Percentiles rank a stretch among this genome's conserved stretches.
Conservation (phyloP, 2,888 invertebrate genomes). For the Dynastes maya region DNA sequence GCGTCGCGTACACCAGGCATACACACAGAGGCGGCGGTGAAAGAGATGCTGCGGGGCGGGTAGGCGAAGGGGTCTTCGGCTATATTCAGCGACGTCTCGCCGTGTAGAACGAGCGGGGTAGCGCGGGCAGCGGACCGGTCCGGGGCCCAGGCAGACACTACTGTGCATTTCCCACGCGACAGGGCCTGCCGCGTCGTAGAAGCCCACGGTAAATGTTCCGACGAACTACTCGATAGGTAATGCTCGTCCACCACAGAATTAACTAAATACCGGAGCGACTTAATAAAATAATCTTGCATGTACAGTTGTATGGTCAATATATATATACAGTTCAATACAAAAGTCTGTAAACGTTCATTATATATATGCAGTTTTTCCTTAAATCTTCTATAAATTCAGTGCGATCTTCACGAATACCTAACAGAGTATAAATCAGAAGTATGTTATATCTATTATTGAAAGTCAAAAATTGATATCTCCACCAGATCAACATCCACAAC, state of each 20-base stretch:
- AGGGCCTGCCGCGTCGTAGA: constrained; percentile 64
- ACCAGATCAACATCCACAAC: no score
- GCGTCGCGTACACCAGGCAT: constrained; percentile 31
- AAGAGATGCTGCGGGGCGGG: constrained; percentile 60
- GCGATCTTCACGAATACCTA: no score
- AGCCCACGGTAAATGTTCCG: constrained; percentile 68
- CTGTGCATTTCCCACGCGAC: constrained; percentile 78
- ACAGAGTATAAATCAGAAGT: no score
- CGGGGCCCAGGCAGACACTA: constrained; percentile 71
- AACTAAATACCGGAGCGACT: constrained; percentile 49
- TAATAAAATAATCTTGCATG: constrained; percentile 26
- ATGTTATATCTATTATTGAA: no score
- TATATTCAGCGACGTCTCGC: neutral
- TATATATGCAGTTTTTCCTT: no score
- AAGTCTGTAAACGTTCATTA: no score
- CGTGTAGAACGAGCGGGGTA: constrained; percentile 2
- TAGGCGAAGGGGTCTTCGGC: constrained; percentile 51
- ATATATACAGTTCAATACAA: no score
- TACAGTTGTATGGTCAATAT: neutral
- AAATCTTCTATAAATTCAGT: no score
- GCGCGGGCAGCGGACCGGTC: constrained; percentile 59
- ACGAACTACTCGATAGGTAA: constrained; percentile 10
- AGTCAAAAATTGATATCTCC: no score
- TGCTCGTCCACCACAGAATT: constrained; percentile 42
- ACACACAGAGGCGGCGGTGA: constrained; percentile 63